Evolutionary conservation across 92 coral and sea anemone species (phyloP).

Genomic region (Porites cylindrica): DNA sequence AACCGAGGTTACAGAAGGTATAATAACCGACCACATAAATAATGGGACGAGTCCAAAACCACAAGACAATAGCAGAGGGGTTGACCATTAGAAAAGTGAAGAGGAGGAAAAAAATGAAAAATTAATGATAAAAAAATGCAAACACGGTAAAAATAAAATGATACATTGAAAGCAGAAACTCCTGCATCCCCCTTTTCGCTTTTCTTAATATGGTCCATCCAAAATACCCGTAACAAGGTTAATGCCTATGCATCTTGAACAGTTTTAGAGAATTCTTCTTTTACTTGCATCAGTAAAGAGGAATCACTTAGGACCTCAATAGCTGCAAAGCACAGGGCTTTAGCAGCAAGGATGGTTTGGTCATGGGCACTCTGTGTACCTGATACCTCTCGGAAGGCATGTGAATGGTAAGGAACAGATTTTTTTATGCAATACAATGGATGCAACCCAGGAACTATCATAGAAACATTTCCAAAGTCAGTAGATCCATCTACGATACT

Average conservation of each 20-base stretch:
- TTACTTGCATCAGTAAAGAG: constrained; percentile 61
- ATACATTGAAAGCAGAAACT: too few species aligned
- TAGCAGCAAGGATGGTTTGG: constrained; percentile 82
- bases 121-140: too few species aligned
- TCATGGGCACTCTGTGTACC: constrained; percentile 83
- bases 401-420: constrained; percentile 77
- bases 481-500: constrained; percentile 90
- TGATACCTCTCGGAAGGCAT: constrained; percentile 79
- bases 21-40: too few species aligned
- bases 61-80: too few species aligned
- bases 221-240: neutral
- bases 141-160: too few species aligned
- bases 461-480: constrained; percentile 95
- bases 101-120: too few species aligned
- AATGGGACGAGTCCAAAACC: too few species aligned
- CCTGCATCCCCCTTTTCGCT: too few species aligned
- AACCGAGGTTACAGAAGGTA: too few species aligned
- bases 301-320: constrained; percentile 75
- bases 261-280: constrained; percentile 62
- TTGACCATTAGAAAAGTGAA: too few species aligned
- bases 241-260: constrained; percentile 24
- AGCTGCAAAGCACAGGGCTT: constrained; percentile 85
- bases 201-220: too few species aligned
- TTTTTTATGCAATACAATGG: constrained; percentile 75
- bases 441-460: constrained; percentile 88